phyloP scores from a whole-genome alignment of 2,113 vertebrate species.

The Cettia cetti region DNA sequence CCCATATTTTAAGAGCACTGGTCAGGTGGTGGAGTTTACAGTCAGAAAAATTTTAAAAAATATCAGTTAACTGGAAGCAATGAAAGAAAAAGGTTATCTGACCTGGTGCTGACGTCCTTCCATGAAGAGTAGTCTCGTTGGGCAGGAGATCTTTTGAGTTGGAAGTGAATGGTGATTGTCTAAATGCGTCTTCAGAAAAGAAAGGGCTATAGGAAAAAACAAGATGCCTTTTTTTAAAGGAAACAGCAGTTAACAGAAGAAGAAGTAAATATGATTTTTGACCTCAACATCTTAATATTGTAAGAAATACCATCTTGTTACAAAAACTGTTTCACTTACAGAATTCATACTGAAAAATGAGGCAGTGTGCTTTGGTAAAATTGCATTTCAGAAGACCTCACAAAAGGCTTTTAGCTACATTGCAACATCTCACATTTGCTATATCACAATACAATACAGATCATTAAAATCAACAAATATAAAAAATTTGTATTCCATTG shows the following conservation, averaged over 20 bases:
- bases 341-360: not conserved
- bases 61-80: not conserved
- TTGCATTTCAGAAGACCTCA: not conserved
- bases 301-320: not conserved
- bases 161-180: slow-evolving; percentile 97
- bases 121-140: slow-evolving; percentile 82
- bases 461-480: not conserved
- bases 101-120: slow-evolving; percentile 84
- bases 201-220: slow-evolving; percentile 82
- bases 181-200: slow-evolving; percentile 93
- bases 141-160: slow-evolving; percentile 92
- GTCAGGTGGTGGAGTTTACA: not conserved
- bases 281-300: not conserved
- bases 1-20: not conserved
- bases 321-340: not conserved
- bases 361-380: not conserved
- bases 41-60: not conserved
- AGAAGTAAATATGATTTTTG: not conserved
- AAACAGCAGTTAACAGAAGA: not conserved
- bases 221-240: slow-evolving; percentile 27
- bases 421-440: not conserved
- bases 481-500: not conserved
- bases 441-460: not conserved
- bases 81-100: slow-evolving; percentile 28
- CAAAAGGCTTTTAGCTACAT: not conserved